A percentile compares a stretch with the other conserved stretches of the same genome.
phyloP scores from a whole-genome alignment of 2,113 vertebrate species.

The Labeo catla region DNA sequence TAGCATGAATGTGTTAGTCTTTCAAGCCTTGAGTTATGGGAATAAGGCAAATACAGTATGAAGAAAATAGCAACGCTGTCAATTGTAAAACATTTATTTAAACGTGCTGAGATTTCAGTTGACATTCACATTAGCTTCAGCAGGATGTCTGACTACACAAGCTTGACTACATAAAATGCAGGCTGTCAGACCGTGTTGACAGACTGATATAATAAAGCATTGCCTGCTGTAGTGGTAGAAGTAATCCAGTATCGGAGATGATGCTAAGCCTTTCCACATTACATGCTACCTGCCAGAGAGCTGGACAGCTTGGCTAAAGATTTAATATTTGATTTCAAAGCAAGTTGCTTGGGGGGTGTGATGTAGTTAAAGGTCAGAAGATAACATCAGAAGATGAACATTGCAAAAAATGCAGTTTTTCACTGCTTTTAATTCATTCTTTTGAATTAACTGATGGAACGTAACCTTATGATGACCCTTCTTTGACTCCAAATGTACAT shows the following conservation, averaged over 20 bases:
- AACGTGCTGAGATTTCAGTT: background rate
- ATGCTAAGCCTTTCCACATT: background rate
- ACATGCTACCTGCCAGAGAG: background rate
- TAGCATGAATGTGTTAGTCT: background rate
- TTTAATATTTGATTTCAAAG: background rate
- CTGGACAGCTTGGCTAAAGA: background rate
- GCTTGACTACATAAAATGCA: background rate
- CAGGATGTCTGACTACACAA: background rate
- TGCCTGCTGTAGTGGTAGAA: background rate
- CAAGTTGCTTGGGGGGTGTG: background rate
- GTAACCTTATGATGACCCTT: background rate
- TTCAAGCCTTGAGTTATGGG: background rate
- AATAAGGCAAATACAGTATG: background rate
- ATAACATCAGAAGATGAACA: background rate
- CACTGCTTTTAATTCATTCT: background rate
- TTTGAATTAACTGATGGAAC: background rate
- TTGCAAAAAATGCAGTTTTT: background rate
- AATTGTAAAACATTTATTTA: background rate
- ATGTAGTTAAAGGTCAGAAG: background rate
- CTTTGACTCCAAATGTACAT: background rate
- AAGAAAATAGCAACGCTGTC: background rate
- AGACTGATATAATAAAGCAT: background rate
- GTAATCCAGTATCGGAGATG: background rate
- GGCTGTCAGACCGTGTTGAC: background rate
- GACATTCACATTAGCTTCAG: background rate